These are phyloP conservation scores for Dendrolimus houi DNA, from an alignment of 2,888 invertebrate species.

Conservation along the genomic window DNA sequence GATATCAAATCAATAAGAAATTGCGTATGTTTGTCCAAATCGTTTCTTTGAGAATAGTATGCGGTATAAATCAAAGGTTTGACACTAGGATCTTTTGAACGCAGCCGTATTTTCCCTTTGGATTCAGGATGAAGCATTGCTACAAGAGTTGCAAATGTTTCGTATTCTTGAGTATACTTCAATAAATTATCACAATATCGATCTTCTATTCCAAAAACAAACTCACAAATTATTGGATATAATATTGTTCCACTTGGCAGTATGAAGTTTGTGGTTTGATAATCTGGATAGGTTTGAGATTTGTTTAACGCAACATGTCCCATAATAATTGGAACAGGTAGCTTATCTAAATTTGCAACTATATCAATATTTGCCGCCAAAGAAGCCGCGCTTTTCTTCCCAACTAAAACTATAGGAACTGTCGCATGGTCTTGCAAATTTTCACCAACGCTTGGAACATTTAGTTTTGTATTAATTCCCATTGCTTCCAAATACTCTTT, in stretches of 20 bases:
- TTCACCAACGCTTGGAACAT: slow-evolving; percentile 26
- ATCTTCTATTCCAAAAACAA: slow-evolving; percentile 8
- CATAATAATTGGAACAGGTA: slow-evolving; percentile 9
- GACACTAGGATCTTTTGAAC: slow-evolving; percentile 75
- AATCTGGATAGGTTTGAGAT: slow-evolving; percentile 26
- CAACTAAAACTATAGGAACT: slow-evolving; percentile 16
- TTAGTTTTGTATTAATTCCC: slow-evolving; percentile 17
- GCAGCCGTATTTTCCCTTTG: slow-evolving; percentile 10
- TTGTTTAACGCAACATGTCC: slow-evolving; percentile 22
- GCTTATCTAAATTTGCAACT: slow-evolving; percentile 13
- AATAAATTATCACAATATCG: slow-evolving; percentile 7
- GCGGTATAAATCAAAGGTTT: slow-evolving; percentile 32
- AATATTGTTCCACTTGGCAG: slow-evolving; percentile 5
- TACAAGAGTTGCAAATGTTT: slow-evolving; percentile 4
- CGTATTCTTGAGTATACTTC: slow-evolving; percentile 3
- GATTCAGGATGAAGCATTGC: slow-evolving; percentile 12
- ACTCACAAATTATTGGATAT: slow-evolving; percentile 8
- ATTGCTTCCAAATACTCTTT: slow-evolving; percentile 20
- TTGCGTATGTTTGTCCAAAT: slow-evolving; percentile 10
- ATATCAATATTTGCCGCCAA: neutral
- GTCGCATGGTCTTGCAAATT: slow-evolving; percentile 31
- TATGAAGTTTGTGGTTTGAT: slow-evolving; percentile 19
- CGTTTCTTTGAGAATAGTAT: slow-evolving; percentile 10
- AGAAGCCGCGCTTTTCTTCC: too few relatives aligned
- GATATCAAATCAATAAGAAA: slow-evolving; percentile 10